phyloP scores from a whole-genome alignment of 2,888 invertebrate genomes.

The Rotaria magnacalcarata region DNA sequence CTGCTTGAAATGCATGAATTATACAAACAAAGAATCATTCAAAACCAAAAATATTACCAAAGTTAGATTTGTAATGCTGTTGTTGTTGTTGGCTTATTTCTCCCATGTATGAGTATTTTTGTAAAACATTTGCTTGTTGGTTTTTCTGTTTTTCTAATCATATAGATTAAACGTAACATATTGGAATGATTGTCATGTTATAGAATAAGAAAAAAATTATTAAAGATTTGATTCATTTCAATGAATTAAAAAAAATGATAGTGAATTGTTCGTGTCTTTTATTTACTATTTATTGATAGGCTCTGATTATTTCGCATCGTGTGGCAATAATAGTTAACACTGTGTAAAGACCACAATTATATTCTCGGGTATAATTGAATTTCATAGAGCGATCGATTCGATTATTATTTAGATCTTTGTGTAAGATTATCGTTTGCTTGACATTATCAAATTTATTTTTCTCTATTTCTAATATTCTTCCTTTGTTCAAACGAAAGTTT shows the following conservation, averaged over 20 bases:
- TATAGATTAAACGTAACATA: constrained; percentile 25
- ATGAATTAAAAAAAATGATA: background rate
- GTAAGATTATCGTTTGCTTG: background rate
- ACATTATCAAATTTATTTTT: background rate
- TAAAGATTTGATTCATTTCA: background rate
- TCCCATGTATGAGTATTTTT: constrained; percentile 3
- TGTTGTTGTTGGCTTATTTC: background rate
- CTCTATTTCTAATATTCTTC: background rate
- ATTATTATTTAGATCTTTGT: background rate
- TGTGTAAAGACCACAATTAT: background rate
- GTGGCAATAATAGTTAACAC: background rate
- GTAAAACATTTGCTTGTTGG: constrained; percentile 15
- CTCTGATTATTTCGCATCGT: background rate
- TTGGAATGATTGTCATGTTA: background rate
- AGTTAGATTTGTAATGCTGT: too few relatives aligned
- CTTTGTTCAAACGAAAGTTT: background rate
- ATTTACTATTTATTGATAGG: too few relatives aligned
- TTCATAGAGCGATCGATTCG: background rate
- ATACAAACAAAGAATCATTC: background rate
- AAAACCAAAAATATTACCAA: background rate
- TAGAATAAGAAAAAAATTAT: background rate
- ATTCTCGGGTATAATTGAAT: background rate
- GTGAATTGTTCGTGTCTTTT: too few relatives aligned
- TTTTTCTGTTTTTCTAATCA: constrained; percentile 5
- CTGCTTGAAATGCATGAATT: background rate